These are phyloP conservation scores for Eurystomus glaucurus DNA, from an alignment of 2,797 vertebrate species.

Conservation along the genomic window DNA sequence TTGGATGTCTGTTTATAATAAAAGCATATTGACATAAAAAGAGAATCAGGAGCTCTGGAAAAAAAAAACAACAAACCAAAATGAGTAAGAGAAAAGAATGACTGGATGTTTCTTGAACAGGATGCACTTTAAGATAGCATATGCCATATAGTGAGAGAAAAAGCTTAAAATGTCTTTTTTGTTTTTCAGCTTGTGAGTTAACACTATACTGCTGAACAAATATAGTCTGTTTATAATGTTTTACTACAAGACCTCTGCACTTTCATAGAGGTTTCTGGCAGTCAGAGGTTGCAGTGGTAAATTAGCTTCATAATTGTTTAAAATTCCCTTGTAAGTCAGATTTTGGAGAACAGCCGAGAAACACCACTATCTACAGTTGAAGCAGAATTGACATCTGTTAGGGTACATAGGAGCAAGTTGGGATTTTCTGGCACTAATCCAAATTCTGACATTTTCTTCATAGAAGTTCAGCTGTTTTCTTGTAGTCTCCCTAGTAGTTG, in stretches of 20 bases:
- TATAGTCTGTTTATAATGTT: neutral
- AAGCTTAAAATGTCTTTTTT: neutral
- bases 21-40: neutral
- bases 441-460: neutral
- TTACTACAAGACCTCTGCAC: neutral
- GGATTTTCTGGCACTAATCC: neutral
- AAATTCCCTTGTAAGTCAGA: neutral
- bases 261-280: neutral
- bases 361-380: neutral
- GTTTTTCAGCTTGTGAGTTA: neutral
- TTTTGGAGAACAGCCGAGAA: neutral
- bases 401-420: accelerated
- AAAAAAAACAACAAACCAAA: neutral
- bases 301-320: neutral
- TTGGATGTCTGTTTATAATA: neutral
- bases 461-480: neutral
- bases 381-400: neutral
- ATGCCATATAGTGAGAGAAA: neutral
- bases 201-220: neutral
- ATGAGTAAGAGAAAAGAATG: neutral
- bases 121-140: neutral
- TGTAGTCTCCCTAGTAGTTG: neutral
- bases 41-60: neutral
- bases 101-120: neutral
- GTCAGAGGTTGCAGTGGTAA: neutral